phyloP scores from a whole-genome alignment of 2,888 invertebrate species.

The Allacma fusca region DNA sequence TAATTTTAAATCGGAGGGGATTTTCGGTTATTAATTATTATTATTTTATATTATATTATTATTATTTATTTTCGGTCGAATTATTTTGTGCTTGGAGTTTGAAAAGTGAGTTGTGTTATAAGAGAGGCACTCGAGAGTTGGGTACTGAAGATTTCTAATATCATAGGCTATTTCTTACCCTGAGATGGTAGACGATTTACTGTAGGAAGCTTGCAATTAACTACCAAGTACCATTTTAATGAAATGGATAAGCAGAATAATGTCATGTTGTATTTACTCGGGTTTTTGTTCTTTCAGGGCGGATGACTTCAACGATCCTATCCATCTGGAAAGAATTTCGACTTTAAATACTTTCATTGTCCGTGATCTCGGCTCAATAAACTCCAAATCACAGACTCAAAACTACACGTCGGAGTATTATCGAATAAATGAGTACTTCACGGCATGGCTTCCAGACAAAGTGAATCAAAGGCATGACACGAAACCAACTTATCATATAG shows the following conservation, averaged over 20 bases:
- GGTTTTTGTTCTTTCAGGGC: slow-evolving; percentile 67
- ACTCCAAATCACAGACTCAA: slow-evolving; percentile 77
- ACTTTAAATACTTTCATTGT: slow-evolving; percentile 91
- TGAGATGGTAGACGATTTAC: no score
- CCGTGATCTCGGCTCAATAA: slow-evolving; percentile 84
- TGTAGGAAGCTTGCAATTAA: no score
- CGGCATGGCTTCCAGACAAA: slow-evolving; percentile 87
- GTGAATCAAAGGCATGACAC: slow-evolving; percentile 80
- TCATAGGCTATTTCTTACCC: slow-evolving; percentile 11
- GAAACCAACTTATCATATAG: slow-evolving; percentile 91
- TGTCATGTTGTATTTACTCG: no score
- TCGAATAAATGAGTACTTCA: slow-evolving; percentile 91
- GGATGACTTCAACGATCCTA: slow-evolving; percentile 95
- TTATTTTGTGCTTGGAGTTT: no score
- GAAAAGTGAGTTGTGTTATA: no score
- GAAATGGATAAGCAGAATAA: no score
- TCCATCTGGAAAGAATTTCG: slow-evolving; percentile 92
- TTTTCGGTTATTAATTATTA: no score
- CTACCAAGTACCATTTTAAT: no score
- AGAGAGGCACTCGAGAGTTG: no score
- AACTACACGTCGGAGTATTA: slow-evolving; percentile 93
- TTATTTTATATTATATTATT: no score
- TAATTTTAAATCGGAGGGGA: no score
- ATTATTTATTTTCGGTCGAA: no score
- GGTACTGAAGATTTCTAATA: slow-evolving; percentile 17